Evolutionary conservation across 53 echinoderm and acorn worm species (phyloP).

Genomic region (Hippasteria phrygiana): DNA sequence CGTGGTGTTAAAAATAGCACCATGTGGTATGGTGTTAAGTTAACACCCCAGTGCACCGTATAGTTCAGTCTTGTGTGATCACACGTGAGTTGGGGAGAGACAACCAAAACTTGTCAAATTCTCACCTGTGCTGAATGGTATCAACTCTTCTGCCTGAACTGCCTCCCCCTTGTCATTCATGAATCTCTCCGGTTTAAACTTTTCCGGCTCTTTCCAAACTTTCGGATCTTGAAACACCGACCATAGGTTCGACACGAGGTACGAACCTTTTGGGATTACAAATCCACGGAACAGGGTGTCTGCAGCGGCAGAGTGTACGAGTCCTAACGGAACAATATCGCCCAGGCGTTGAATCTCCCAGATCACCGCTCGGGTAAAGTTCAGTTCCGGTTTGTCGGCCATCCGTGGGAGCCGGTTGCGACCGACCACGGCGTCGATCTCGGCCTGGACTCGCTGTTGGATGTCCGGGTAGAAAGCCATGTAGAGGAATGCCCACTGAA

Average conservation of each 20-base stretch:
- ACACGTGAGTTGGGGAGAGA: no score
- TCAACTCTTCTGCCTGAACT: slow-evolving; percentile 42
- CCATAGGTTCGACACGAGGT: slow-evolving; percentile 51
- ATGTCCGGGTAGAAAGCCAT: slow-evolving; percentile 63
- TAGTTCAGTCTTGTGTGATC: no score
- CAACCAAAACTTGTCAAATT: no score
- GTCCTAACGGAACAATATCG: slow-evolving; percentile 5
- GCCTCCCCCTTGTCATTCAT: slow-evolving; percentile 53
- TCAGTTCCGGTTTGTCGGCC: slow-evolving; percentile 59
- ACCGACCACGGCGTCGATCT: slow-evolving; percentile 68
- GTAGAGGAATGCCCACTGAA: slow-evolving; percentile 62
- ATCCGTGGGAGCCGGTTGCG: slow-evolving; percentile 63
- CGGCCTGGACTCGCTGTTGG: slow-evolving; percentile 67
- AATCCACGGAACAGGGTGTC: slow-evolving; percentile 50
- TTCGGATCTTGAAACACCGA: slow-evolving; percentile 37
- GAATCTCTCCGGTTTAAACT: slow-evolving; percentile 66
- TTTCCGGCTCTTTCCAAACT: slow-evolving; percentile 53
- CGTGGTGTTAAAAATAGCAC: no score
- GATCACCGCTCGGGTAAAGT: slow-evolving; percentile 64
- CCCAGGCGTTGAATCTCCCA: slow-evolving; percentile 56
- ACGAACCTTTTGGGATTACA: slow-evolving; percentile 58
- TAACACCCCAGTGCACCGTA: no score
- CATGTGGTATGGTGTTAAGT: no score
- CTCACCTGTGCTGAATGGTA: slow-evolving; percentile 67
- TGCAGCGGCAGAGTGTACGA: slow-evolving; percentile 44